Conservation (phyloP, 2,113 vertebrate species). For the Eleginops maclovinus region DNA sequence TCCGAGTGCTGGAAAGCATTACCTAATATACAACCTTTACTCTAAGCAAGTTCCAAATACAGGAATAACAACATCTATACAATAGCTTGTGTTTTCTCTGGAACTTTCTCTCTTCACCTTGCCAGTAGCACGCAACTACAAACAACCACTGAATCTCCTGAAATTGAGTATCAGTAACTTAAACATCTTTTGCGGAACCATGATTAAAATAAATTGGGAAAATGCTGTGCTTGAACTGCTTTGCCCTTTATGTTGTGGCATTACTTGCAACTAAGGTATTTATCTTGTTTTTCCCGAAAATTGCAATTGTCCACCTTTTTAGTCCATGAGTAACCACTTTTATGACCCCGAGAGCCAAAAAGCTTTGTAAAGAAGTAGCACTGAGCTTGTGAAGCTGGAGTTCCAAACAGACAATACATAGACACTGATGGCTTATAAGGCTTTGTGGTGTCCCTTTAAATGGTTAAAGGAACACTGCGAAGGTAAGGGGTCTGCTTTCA, state of each 20-base stretch:
- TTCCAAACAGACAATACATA: constrained; percentile 7
- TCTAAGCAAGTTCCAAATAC: not conserved
- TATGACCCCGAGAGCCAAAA: not conserved
- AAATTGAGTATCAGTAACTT: not conserved
- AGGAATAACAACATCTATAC: not conserved
- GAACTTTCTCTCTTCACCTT: not conserved
- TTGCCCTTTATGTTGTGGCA: not conserved
- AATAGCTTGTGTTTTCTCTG: not conserved
- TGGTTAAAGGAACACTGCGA: constrained; percentile 26
- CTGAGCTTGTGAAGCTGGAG: constrained; percentile 25
- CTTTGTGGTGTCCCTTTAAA: constrained; percentile 29
- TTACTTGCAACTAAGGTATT: not conserved
- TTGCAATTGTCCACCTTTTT: not conserved
- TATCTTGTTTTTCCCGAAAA: not conserved
- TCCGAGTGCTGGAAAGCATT: not conserved
- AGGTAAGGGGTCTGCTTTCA: constrained; percentile 1
- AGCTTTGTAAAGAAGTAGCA: constrained; percentile 18
- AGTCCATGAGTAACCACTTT: not conserved
- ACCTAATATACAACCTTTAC: not conserved
- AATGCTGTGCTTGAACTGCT: not conserved
- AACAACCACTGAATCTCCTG: not conserved
- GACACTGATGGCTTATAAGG: constrained; percentile 30
- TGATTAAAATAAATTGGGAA: not conserved
- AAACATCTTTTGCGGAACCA: not conserved
- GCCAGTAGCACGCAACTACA: not conserved